A percentile compares a stretch with the other conserved stretches of the same genome.
Evolutionary conservation across 2,797 vertebrate genomes (phyloP).

Genomic region (Cirrhinus molitorella): DNA sequence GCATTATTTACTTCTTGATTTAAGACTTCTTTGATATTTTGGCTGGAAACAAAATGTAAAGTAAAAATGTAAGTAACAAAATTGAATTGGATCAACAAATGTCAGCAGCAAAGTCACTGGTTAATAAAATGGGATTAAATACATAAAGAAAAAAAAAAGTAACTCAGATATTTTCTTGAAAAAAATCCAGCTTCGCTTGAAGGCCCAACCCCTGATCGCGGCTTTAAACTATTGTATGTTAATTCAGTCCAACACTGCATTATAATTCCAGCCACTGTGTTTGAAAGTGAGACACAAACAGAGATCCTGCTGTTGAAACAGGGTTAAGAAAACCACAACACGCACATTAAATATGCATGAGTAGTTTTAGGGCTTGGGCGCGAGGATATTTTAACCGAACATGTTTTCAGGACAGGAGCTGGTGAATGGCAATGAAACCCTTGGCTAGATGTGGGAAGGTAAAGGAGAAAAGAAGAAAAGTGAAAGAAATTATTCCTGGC

Average conservation of each 20-base stretch:
- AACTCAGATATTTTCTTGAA: no score
- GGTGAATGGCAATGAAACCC: slow-evolving; percentile 23
- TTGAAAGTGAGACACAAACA: slow-evolving; percentile 24
- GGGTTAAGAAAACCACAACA: slow-evolving; percentile 31
- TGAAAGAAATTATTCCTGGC: slow-evolving; percentile 42
- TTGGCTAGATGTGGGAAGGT: not conserved
- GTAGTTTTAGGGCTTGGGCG: slow-evolving; percentile 25
- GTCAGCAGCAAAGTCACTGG: no score
- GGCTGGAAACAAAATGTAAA: no score
- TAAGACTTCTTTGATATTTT: no score
- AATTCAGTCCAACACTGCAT: slow-evolving; percentile 17
- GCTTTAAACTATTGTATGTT: not conserved
- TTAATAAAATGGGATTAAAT: no score
- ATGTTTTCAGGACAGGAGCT: slow-evolving; percentile 36
- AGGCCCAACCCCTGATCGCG: not conserved
- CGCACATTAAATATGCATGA: slow-evolving; percentile 13
- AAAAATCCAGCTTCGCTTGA: not conserved
- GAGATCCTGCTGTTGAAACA: slow-evolving; percentile 29
- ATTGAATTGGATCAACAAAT: no score
- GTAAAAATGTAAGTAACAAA: no score
- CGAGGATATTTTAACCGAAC: slow-evolving; percentile 27
- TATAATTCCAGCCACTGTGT: slow-evolving; percentile 25
- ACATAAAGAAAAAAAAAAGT: no score
- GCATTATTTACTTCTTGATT: no score
- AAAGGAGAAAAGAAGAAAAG: slow-evolving; percentile 21